Percentiles rank a stretch among this genome's conserved stretches.
These are phyloP conservation scores for Collichthys lucidus DNA, from an alignment of 2,113 vertebrate genomes.

Conservation along the genomic window DNA sequence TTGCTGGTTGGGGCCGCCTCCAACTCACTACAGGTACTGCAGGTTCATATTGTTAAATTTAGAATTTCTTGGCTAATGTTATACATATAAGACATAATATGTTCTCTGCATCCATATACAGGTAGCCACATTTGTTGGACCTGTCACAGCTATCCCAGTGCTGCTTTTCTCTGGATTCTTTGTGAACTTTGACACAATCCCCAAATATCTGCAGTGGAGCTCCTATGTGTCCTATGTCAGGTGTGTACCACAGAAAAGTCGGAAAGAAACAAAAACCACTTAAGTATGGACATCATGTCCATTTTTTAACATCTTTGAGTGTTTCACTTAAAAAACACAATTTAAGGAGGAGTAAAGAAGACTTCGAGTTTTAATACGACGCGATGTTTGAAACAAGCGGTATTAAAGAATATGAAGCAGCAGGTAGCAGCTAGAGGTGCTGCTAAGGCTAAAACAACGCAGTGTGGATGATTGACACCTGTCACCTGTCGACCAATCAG, in stretches of 20 bases:
- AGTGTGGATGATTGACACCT: too few relatives aligned
- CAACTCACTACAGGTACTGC: constrained; percentile 91
- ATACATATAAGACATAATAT: neutral
- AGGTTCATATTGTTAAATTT: neutral
- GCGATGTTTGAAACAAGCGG: too few relatives aligned
- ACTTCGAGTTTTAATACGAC: too few relatives aligned
- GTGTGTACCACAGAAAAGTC: constrained; percentile 80
- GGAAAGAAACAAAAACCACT: too few relatives aligned
- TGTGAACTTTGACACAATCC: constrained; percentile 98
- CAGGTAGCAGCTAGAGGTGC: too few relatives aligned
- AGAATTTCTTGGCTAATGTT: neutral
- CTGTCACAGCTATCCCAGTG: constrained; percentile 94
- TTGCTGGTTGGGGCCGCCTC: constrained; percentile 95
- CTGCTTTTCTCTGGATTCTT: constrained; percentile 99
- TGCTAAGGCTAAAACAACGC: too few relatives aligned
- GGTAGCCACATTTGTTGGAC: constrained; percentile 97
- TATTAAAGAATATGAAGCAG: too few relatives aligned
- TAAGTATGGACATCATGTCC: too few relatives aligned
- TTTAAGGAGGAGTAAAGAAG: too few relatives aligned
- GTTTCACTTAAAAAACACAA: too few relatives aligned
- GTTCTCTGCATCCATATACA: constrained; percentile 61
- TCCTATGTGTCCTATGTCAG: constrained; percentile 97
- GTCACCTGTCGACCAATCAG: too few relatives aligned
- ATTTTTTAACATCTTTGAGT: too few relatives aligned
- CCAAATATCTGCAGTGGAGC: constrained; percentile 97